Evolutionary conservation across 92 coral and sea anemone species (phyloP), one percentile per base, ranked within the genome.

Genomic region (Epizoanthus scotinus): DNA sequence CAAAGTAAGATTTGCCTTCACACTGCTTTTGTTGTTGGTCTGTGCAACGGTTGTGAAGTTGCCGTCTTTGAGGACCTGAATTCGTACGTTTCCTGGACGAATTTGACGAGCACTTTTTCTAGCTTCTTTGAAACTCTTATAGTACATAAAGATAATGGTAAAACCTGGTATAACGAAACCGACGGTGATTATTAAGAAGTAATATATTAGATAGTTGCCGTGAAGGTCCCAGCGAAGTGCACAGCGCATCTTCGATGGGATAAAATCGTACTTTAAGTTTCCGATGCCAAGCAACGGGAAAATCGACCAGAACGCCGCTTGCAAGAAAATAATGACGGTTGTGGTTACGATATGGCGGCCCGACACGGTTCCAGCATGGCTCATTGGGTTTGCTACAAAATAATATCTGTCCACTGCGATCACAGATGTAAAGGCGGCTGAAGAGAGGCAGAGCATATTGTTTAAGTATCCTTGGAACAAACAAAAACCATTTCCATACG

Each of bases 111-210:
- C 97, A 92, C 94, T 93, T 6, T 88, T 82, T 6, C 89, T 57
- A 14, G 91, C 97, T 27, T 93, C 88, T 72, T 85, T 93, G 18
- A 93, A 85, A 62, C 94, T 93, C 56, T 93, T 93, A 20, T 85
- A 82, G 82, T 87, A 86, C 97, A 93, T 93, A 20, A 93, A 36
- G 31, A 87, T 70, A 22, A 91, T 68, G 8, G 87, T 87, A 68
- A 78, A 70, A 4, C 71, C 81, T 3, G 97, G 90, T 7, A 90
- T 52, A 6, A 86, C 75, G 70, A 90, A 93, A 18, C 92, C 89
- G 25, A 85, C 88, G 84, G 85, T 78, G 10, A 86, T 56, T 5
- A 90, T 75, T 61, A 93, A 77, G 28, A 87, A 93, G 29, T 91
- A 86, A 70, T 87, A 93, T 29, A 84, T 49, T 53, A 82, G 77